phyloP scores from a whole-genome alignment of 2,888 invertebrate genomes.

The Tetramorium bicarinatum region DNA sequence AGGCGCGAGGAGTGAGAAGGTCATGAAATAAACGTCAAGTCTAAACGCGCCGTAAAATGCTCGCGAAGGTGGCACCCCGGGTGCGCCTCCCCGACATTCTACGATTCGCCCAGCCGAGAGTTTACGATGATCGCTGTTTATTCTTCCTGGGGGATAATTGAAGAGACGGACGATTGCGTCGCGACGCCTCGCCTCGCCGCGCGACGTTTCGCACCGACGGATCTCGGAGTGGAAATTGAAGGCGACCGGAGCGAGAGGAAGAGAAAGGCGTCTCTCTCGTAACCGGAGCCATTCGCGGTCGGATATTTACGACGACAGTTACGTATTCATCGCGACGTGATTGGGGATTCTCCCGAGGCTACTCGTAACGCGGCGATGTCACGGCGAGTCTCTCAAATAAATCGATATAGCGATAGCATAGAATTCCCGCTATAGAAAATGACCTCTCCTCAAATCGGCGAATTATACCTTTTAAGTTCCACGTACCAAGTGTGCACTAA shows the following conservation, averaged over 20 bases:
- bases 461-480: constrained; percentile 11
- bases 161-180: not conserved
- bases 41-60: constrained; percentile 43
- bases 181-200: not conserved
- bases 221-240: not conserved
- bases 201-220: not conserved
- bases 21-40: constrained; percentile 50
- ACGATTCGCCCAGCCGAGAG: not conserved
- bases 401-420: constrained; percentile 16
- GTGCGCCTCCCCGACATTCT: not conserved
- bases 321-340: constrained; percentile 8
- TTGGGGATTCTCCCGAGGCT: not conserved
- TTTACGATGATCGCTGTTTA: constrained; percentile 33
- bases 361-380: not conserved
- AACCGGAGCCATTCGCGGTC: not conserved
- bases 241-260: not conserved
- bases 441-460: not conserved
- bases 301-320: constrained; percentile 27
- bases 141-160: constrained; percentile 12
- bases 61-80: constrained; percentile 8
- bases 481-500: not conserved
- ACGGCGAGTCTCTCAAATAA: constrained; percentile 18
- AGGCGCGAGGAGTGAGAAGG: constrained; percentile 3
- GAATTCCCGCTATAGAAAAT: constrained; percentile 14
- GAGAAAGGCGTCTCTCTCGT: not conserved